A percentile compares a stretch with the other conserved stretches of the same genome.
These are phyloP conservation scores for Halyomorpha halys DNA, from an alignment of 1,140 invertebrate genomes.

Conservation along the genomic window DNA sequence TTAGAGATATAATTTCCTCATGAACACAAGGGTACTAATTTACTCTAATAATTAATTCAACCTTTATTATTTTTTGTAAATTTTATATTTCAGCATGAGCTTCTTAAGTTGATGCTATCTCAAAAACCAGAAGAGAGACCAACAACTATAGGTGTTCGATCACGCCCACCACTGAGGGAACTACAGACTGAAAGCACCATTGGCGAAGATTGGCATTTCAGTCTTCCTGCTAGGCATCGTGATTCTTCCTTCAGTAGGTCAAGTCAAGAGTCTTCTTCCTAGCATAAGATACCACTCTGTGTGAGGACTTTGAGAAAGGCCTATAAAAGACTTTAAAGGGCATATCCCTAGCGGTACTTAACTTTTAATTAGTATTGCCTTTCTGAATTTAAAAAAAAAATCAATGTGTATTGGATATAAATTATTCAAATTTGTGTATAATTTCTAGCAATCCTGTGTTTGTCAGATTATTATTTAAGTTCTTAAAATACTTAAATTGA, in stretches of 20 bases:
- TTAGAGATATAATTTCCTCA: too few relatives aligned
- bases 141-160: slow-evolving; percentile 58
- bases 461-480: too few relatives aligned
- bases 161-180: slow-evolving; percentile 39
- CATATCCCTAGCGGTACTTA: too few relatives aligned
- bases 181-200: slow-evolving; percentile 29
- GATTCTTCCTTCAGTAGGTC: slow-evolving; percentile 27
- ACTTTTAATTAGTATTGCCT: too few relatives aligned
- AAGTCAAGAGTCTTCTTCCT: slow-evolving; percentile 1
- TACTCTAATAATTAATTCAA: not conserved
- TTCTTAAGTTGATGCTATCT: slow-evolving; percentile 68
- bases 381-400: too few relatives aligned
- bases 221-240: slow-evolving; percentile 35
- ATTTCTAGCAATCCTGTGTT: too few relatives aligned
- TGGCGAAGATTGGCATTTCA: slow-evolving; percentile 38
- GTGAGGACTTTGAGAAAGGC: too few relatives aligned
- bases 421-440: too few relatives aligned
- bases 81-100: slow-evolving; percentile 48
- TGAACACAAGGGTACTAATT: not conserved
- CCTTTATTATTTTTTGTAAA: not conserved
- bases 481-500: too few relatives aligned
- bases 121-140: slow-evolving; percentile 59
- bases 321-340: too few relatives aligned
- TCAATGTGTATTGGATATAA: too few relatives aligned
- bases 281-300: not conserved